phyloP scores from a whole-genome alignment of 2,797 vertebrate species.

The Enteromius trimaculatus region DNA sequence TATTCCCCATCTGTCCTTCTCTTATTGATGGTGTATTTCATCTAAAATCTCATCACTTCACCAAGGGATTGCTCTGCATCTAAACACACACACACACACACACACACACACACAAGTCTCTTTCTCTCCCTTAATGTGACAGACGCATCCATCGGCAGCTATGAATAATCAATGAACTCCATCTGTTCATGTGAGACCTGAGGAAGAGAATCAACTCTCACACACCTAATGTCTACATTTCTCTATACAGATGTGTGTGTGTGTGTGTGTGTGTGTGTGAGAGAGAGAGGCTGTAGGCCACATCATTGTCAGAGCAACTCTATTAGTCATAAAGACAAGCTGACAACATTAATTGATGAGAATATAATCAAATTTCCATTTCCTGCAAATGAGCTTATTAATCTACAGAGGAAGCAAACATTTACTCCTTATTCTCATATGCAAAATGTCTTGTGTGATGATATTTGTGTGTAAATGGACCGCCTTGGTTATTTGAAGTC shows the following conservation, averaged over 20 bases:
- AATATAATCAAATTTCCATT: slow-evolving; percentile 39
- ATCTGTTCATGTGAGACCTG: slow-evolving; percentile 78
- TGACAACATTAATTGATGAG: slow-evolving; percentile 40
- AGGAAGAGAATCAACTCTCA: slow-evolving; percentile 57
- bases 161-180: slow-evolving; percentile 87
- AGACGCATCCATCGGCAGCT: slow-evolving; percentile 79
- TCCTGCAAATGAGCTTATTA: slow-evolving; percentile 35
- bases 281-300: slow-evolving; percentile 46
- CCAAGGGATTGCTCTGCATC: slow-evolving; percentile 22
- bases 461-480: background rate
- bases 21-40: slow-evolving; percentile 66
- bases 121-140: slow-evolving; percentile 63
- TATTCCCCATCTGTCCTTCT: slow-evolving; percentile 27
- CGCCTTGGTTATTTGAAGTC: background rate
- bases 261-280: background rate
- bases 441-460: slow-evolving; percentile 24
- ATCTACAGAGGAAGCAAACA: slow-evolving; percentile 36
- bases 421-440: slow-evolving; percentile 27
- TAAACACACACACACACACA: slow-evolving; percentile 30
- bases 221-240: slow-evolving; percentile 25
- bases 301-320: slow-evolving; percentile 27
- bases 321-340: slow-evolving; percentile 44
- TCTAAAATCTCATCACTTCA: slow-evolving; percentile 40
- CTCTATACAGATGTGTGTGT: slow-evolving; percentile 15
- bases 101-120: slow-evolving; percentile 14